Evolutionary conservation across 2,113 vertebrate species (phyloP).

Genomic region (Cyprichromis sp.): DNA sequence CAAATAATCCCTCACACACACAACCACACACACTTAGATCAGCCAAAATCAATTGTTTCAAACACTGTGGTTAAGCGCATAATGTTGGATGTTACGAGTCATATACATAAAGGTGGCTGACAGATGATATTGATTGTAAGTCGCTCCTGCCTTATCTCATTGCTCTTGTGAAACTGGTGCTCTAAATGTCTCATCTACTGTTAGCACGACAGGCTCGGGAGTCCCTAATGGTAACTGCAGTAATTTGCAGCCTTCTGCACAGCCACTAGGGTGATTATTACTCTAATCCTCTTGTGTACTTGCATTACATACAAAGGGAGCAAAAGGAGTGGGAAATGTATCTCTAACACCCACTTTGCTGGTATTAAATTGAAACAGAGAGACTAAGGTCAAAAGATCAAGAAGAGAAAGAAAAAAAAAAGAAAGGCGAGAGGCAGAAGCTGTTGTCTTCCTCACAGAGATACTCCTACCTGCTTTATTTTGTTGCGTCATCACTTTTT

Average conservation of each 20-base stretch:
- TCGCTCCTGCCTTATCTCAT: constrained; percentile 23
- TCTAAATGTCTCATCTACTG: constrained; percentile 32
- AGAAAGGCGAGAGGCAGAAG: neutral
- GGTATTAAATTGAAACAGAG: neutral
- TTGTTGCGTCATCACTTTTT: accelerated
- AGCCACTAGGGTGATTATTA: constrained; percentile 36
- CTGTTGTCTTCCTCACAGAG: neutral
- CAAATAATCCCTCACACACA: neutral
- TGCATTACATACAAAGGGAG: neutral
- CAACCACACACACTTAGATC: neutral
- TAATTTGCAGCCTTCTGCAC: constrained; percentile 40
- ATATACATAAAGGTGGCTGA: constrained; percentile 39
- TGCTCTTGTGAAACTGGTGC: constrained; percentile 19
- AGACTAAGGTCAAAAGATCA: neutral
- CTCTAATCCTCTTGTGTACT: constrained; percentile 23
- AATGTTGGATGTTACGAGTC: constrained; percentile 28
- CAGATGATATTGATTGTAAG: constrained; percentile 50
- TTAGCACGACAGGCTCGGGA: constrained; percentile 16
- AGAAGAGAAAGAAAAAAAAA: neutral
- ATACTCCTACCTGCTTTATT: neutral
- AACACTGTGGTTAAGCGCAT: neutral
- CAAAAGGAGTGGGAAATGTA: neutral
- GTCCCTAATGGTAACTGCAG: constrained; percentile 32
- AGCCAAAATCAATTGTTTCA: constrained; percentile 43
- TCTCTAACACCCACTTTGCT: neutral